These are phyloP conservation scores for Pelodytes ibericus DNA, from an alignment of 2,797 vertebrate species.

Conservation along the genomic window DNA sequence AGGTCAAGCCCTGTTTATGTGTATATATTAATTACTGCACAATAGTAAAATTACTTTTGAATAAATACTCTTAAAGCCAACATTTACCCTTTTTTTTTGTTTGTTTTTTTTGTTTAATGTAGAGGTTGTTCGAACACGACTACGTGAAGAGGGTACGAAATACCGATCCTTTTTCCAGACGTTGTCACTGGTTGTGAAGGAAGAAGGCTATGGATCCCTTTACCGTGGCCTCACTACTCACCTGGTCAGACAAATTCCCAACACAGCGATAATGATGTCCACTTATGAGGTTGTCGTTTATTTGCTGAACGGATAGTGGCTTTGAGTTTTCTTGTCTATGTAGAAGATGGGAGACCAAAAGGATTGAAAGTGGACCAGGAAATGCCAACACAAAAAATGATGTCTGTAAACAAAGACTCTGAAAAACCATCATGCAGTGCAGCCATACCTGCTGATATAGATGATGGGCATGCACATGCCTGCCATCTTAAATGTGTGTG, in stretches of 20 bases:
- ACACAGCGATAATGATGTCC: constrained; percentile 98
- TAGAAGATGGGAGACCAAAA: constrained; percentile 75
- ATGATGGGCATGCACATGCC: constrained; percentile 59
- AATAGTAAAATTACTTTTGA: too few relatives aligned
- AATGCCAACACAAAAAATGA: constrained; percentile 48
- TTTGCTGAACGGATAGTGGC: constrained; percentile 85
- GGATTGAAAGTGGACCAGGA: constrained; percentile 75
- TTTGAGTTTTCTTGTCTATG: constrained; percentile 23
- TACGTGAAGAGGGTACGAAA: constrained; percentile 97
- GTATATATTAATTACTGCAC: too few relatives aligned
- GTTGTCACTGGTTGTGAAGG: constrained; percentile 82
- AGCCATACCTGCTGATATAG: constrained; percentile 61
- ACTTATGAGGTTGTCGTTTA: constrained; percentile 98
- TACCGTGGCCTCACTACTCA: constrained; percentile 96
- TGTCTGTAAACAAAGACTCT: constrained; percentile 55
- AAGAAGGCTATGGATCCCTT: constrained; percentile 92
- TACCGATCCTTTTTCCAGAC: constrained; percentile 97
- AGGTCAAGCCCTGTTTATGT: too few relatives aligned
- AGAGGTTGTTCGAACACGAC: constrained; percentile 97
- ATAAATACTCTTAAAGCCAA: too few relatives aligned
- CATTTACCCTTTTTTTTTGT: not conserved
- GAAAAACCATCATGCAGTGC: constrained; percentile 60
- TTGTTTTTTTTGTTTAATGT: constrained; percentile 57
- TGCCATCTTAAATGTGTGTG: constrained; percentile 64
- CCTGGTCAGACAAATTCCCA: constrained; percentile 95